These are phyloP conservation scores for Nomada goodeniana DNA, from an alignment of 2,888 invertebrate species.

Conservation along the genomic window DNA sequence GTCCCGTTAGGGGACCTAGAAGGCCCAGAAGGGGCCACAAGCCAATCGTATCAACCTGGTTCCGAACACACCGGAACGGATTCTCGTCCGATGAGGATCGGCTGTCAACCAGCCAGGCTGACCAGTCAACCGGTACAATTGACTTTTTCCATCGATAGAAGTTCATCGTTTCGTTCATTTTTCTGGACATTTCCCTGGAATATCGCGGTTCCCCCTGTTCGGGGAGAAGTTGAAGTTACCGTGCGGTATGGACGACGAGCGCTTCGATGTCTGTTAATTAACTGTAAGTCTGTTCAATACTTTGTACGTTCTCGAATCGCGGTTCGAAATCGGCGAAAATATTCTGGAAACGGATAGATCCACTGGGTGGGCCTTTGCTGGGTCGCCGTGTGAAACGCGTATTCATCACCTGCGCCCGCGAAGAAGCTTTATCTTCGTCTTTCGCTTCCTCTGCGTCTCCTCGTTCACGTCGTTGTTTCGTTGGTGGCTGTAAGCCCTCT, in stretches of 20 bases:
- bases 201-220: not conserved
- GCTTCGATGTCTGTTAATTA: not conserved
- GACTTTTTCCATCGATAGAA: not conserved
- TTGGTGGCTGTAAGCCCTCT: slow-evolving; percentile 15
- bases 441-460: slow-evolving; percentile 1
- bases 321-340: not conserved
- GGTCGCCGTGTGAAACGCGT: slow-evolving; percentile 2
- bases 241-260: slow-evolving; percentile 6
- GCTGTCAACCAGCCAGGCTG: slow-evolving; percentile 56
- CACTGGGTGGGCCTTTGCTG: not conserved
- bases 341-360: not conserved
- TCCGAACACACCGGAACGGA: slow-evolving; percentile 65
- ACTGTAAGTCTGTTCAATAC: slow-evolving; percentile 14
- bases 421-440: slow-evolving; percentile 30
- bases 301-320: not conserved
- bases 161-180: slow-evolving; percentile 27
- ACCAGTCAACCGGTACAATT: slow-evolving; percentile 61
- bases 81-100: slow-evolving; percentile 70
- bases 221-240: not conserved
- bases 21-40: slow-evolving; percentile 72
- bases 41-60: slow-evolving; percentile 65
- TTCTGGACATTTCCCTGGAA: not conserved
- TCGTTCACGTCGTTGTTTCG: slow-evolving; percentile 1
- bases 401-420: slow-evolving; percentile 18
- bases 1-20: slow-evolving; percentile 84